Conservation (phyloP, 1,140 invertebrate species). For the Orchesella cincta region DNA sequence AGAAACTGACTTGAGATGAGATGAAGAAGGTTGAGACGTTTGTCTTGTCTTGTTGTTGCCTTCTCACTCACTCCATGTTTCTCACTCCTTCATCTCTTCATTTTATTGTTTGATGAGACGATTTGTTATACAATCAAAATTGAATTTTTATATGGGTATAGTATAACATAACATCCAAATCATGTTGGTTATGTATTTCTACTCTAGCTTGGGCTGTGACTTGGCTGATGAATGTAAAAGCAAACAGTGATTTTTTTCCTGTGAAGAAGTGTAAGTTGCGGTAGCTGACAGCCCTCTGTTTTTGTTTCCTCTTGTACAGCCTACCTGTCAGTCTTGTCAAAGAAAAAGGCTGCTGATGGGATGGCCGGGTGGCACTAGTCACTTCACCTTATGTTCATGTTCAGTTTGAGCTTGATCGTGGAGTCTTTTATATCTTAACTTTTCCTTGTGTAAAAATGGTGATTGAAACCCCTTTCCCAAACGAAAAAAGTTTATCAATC, state of each 20-base stretch:
- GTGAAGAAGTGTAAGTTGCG: constrained; percentile 13
- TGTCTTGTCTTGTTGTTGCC: not conserved
- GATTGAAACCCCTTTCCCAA: too few relatives aligned
- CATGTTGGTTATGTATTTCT: not conserved
- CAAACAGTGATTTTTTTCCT: not conserved
- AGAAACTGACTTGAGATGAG: not conserved
- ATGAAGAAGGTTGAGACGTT: not conserved
- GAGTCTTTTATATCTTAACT: too few relatives aligned
- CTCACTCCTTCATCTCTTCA: not conserved
- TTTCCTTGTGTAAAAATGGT: too few relatives aligned
- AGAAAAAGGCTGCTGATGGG: constrained; percentile 28
- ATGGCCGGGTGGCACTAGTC: constrained; percentile 11
- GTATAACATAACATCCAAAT: not conserved
- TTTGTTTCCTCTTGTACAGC: constrained; percentile 22
- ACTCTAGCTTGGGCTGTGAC: not conserved
- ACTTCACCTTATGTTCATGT: not conserved
- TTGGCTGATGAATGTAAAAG: constrained; percentile 10
- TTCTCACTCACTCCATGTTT: not conserved
- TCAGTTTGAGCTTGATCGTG: too few relatives aligned
- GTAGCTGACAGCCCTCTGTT: constrained; percentile 23
- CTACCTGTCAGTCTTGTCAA: constrained; percentile 29
- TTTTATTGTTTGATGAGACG: constrained; percentile 9
- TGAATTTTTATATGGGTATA: too few relatives aligned
- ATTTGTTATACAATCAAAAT: constrained; percentile 1
- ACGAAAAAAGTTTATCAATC: too few relatives aligned